Base-by-base conservation (phyloP, 2,888 invertebrate species). In the Mylabris sibirica region DNA sequence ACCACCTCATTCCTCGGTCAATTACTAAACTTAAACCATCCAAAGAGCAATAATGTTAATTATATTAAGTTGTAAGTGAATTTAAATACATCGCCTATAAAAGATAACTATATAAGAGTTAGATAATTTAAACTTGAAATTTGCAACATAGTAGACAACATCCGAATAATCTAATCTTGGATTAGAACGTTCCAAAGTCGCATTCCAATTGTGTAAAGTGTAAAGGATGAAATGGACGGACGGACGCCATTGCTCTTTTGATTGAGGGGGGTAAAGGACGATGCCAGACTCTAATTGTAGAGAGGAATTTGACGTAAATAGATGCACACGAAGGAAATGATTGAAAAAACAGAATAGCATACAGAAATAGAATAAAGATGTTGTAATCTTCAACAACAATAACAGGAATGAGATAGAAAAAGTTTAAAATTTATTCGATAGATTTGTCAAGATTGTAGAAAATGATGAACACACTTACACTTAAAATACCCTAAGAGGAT, bases 261-360 rank as follows among this genome's bases (percentile, higher is more conserved):
- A n/a, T 41, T 41, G n/a, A 22, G 22, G 22, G 24, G 14, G 12
- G 24, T 14, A 14, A 24, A 53, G 22, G 57, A 57, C 57, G 57
- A 57, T 22, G 57, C 57, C 57, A 57, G 57, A 57, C 14, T 20
- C 49, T 57, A 57, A 57, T 57, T 57, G 57, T 57, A 57, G 57
- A 24, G 22, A 6, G 57, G 57, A 57, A 57, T 57, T 57, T 57
- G 57, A 57, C 57, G 24, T 57, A 57, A 57, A 57, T 57, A 57
- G 57, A 57, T 53, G 3, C 53, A 53, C 22, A 22, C 57, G 57
- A 26, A 57, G 57, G 57, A 57, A 57, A 57, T 57, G 57, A 57
- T 57, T 57, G 53, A 57, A 57, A 57, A 57, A 57, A 57, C 57
- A 57, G 57, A 57, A 57, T 57, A 26, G 14, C 57, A 57, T n/a